These are phyloP conservation scores for Lordiphosa clarofinis DNA, from an alignment of 1,140 invertebrate genomes.

Conservation along the genomic window DNA sequence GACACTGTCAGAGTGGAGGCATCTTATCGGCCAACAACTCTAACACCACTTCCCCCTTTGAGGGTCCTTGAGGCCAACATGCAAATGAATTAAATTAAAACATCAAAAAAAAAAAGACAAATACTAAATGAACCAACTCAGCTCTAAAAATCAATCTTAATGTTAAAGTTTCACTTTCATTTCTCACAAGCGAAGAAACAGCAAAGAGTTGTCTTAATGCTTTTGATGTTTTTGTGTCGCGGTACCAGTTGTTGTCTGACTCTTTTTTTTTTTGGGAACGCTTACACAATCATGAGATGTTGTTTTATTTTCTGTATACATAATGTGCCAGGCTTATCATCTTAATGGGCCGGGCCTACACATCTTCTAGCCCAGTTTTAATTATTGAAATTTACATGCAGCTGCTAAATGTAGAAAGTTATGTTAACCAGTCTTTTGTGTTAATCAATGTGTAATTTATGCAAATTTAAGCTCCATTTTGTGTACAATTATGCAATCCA, in stretches of 20 bases:
- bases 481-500: conserved; percentile 36
- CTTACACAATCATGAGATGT: conserved; percentile 67
- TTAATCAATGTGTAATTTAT: conserved; percentile 64
- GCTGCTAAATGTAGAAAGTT: conserved; percentile 66
- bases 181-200: too few relatives aligned
- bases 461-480: conserved; percentile 51
- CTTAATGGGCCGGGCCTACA: conserved; percentile 69
- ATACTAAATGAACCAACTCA: conserved; percentile 34
- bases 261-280: too few relatives aligned
- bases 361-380: conserved; percentile 35
- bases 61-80: conserved; percentile 37
- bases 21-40: too few relatives aligned
- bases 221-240: conserved; percentile 67
- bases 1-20: conserved; percentile 28
- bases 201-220: too few relatives aligned
- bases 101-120: conserved; percentile 10
- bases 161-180: conserved; percentile 64
- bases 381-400: conserved; percentile 54
- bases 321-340: conserved; percentile 35
- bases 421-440: conserved; percentile 32
- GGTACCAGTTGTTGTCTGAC: conserved; percentile 54
- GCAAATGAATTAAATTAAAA: conserved; percentile 52
- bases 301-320: conserved; percentile 50
- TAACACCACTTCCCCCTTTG: conserved; percentile 34
- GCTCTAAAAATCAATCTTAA: conserved; percentile 50